These are phyloP conservation scores for Volucella inflata DNA, from an alignment of 2,888 invertebrate genomes.

Conservation along the genomic window DNA sequence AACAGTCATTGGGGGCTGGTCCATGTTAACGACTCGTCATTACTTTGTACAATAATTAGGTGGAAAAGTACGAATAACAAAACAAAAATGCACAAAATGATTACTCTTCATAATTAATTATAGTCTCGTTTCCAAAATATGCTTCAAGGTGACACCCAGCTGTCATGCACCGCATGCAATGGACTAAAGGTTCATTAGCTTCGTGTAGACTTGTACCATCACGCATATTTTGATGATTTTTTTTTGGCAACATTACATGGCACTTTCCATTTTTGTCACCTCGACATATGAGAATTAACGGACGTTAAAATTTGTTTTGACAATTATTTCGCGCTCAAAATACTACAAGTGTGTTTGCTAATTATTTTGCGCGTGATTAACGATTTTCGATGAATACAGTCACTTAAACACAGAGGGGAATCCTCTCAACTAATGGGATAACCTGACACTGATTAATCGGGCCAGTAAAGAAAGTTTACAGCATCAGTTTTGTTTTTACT, in stretches of 20 bases:
- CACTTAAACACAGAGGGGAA: not conserved
- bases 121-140: constrained; percentile 26
- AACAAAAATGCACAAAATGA: constrained; percentile 4
- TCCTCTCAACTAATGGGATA: constrained; percentile 2
- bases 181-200: constrained; percentile 33
- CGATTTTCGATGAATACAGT: constrained; percentile 28
- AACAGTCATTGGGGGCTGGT: constrained; percentile 1
- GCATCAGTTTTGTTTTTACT: too few species aligned
- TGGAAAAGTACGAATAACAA: constrained; percentile 32
- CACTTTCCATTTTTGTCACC: constrained; percentile 30
- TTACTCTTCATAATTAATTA: constrained; percentile 47
- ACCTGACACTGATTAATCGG: constrained; percentile 10
- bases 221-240: constrained; percentile 1
- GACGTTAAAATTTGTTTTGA: constrained; percentile 45
- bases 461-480: not conserved
- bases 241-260: constrained; percentile 22
- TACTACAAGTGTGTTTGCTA: constrained; percentile 35
- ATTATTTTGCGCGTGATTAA: constrained; percentile 55
- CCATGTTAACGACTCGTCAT: constrained; percentile 3
- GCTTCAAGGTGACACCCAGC: not conserved
- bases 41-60: constrained; percentile 25
- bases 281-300: constrained; percentile 14
- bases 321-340: constrained; percentile 38
- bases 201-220: not conserved
- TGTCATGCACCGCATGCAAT: constrained; percentile 45